These are phyloP conservation scores for Mormoops blainvillei DNA, from an alignment of 2,113 vertebrate species.

Conservation along the genomic window DNA sequence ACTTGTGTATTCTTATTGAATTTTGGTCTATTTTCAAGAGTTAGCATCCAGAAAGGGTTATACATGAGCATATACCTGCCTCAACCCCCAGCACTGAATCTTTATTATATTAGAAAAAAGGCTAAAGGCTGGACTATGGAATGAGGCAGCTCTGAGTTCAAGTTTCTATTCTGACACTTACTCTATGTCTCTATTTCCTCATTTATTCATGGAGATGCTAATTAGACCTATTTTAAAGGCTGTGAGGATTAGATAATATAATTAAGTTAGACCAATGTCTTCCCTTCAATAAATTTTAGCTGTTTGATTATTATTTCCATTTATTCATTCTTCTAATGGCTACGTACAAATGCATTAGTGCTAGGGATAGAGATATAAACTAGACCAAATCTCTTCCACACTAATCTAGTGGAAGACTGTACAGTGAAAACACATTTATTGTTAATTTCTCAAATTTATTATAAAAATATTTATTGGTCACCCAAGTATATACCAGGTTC, in stretches of 20 bases:
- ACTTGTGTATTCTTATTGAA: background rate
- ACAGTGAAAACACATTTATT: background rate
- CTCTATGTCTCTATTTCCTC: background rate
- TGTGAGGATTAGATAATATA: background rate
- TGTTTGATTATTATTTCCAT: background rate
- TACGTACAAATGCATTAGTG: background rate
- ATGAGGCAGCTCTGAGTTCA: background rate
- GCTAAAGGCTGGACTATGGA: background rate
- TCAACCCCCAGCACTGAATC: background rate
- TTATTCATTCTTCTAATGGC: background rate
- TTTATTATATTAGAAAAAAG: background rate
- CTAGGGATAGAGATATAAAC: background rate
- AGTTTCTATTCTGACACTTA: background rate
- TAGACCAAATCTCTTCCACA: background rate
- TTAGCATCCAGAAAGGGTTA: background rate
- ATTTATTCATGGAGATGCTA: background rate
- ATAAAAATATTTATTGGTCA: background rate
- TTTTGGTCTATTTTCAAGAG: background rate
- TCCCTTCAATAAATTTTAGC: background rate
- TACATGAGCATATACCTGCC: background rate
- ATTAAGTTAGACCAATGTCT: background rate
- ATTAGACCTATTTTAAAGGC: background rate
- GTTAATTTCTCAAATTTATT: background rate
- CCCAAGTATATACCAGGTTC: background rate
- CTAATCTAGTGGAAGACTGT: background rate